Evolutionary conservation across 1,140 invertebrate genomes (phyloP), one percentile per base, ranked within the genome.

Genomic region (Thaumatotibia leucotreta): DNA sequence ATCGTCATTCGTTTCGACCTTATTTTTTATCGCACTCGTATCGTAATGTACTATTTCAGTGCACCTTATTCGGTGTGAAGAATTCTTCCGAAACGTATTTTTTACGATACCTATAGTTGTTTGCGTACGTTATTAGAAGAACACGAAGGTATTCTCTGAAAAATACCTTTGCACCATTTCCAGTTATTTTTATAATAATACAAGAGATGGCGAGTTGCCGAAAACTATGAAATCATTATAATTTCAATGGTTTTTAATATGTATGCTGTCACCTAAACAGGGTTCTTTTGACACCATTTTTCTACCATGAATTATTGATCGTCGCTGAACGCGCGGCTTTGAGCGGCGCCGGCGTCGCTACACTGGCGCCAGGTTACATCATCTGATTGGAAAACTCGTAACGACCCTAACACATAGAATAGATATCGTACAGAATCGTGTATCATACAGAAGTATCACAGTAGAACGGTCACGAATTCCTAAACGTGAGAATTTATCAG

Each of bases 311-410:
- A 58, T 58, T 58, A 58, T 58, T 58, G 52, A 58, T 58, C 52
- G 52, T 31, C 52, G 52, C n/a, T 58, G 52, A 29, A 58, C 29
- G 24, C 23, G 52, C 27, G 24, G 27, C 52, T 58, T 27, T 27
- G 52, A 64, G 24, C 52, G 54, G 22, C 23, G 61, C 66, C 70
- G 68, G 75, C 73, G 72, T 72, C 83, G 82, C 74, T 80, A 73
- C 66, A 61, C 64, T 70, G 85, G 83, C 85, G 85, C 85, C 83
- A 73, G 69, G 73, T 86, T 85, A 85, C 84, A 83, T 86, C 83
- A 88, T 75, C 61, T 79, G 68, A 81, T 86, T 82, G 84, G 86
- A 86, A 88, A 86, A 84, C 79, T 85, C 77, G 77, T 67, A 76
- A 65, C 75, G 79, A 73, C 73, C 73, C 80, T 80, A 81, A 80